Percentiles rank a stretch among this genome's conserved stretches.
Conservation (phyloP, 2,888 invertebrate genomes). For the Caradrina clavipalpis region DNA sequence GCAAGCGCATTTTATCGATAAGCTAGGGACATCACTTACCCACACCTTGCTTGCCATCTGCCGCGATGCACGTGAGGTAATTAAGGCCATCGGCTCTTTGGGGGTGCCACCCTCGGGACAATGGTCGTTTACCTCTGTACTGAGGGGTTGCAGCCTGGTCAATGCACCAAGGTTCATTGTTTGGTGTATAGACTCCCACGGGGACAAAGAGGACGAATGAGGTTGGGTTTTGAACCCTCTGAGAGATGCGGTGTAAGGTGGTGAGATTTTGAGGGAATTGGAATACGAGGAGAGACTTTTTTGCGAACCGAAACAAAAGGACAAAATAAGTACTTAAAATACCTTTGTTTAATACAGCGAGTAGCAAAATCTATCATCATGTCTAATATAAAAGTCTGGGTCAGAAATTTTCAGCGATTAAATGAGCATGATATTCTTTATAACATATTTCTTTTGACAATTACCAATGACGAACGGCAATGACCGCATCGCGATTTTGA, state of each 20-base stretch:
- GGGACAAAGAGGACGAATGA: slow-evolving; percentile 62
- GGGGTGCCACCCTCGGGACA: slow-evolving; percentile 88
- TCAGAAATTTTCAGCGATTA: neutral
- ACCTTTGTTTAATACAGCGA: neutral
- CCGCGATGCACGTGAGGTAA: slow-evolving; percentile 88
- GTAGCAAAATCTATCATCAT: neutral
- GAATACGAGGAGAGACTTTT: neutral
- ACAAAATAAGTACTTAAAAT: neutral
- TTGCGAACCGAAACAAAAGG: neutral
- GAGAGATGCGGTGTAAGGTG: slow-evolving; percentile 7
- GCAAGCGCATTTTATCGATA: slow-evolving; percentile 79
- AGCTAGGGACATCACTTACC: slow-evolving; percentile 82
- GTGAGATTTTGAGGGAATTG: slow-evolving; percentile 10
- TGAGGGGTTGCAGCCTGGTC: slow-evolving; percentile 84
- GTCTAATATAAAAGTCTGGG: neutral
- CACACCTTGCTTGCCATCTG: slow-evolving; percentile 90
- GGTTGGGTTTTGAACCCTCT: slow-evolving; percentile 27
- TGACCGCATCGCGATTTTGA: no score
- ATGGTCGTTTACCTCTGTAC: slow-evolving; percentile 87
- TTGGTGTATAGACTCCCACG: slow-evolving; percentile 71
- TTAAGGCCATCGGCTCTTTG: slow-evolving; percentile 80
- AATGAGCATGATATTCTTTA: no score
- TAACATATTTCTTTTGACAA: no score
- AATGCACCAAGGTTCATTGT: slow-evolving; percentile 77
- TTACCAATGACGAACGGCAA: no score